Base-by-base conservation (phyloP, 2,888 invertebrate genomes). In the Phyto melanocephala region DNA sequence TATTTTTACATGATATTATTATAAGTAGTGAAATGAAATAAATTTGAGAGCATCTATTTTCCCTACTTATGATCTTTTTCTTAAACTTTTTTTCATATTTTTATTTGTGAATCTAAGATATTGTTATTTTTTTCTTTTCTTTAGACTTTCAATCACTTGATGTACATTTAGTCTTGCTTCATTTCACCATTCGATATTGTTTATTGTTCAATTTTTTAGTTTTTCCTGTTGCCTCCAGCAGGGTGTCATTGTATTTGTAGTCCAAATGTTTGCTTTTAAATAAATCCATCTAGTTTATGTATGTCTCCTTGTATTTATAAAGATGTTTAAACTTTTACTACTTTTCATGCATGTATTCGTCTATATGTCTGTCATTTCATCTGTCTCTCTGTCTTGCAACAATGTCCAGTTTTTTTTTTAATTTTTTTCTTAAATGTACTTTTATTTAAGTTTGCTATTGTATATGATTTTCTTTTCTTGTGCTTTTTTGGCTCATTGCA, bases 151-250 rank as follows among this genome's bases (percentile, higher is more conserved):
- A 82, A 81, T 82, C 78, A 80, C 68, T 80, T 79, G 78, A 81
- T 84, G 84, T 81, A 85, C 84, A 86, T 85, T 87, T 87, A 63
- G 86, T 87, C 85, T 84, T 85, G 86, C 86, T 86, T 87, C 86
- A 88, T 87, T 87, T 87, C 84, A 86, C 75, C 68, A 70, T 50
- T 65, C 50, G n/a, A 20, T 50, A 42, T 50, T 50, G 11, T 52
- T 22, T 40, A 4, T 13, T 40, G 11, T 52, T 22, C 28, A 4
- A 7, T 40, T 42, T 42, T 15, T 28, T 22, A 15, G 0, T 1
- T 60, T 3, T 24, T 24, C 24, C 60, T 52, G 50, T 8, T 68
- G 78, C 78, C 74, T 63, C 68, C 52, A 78, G 81, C 74, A 78
- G 74, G 70, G 52, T 74, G 58, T 78, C 72, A 65, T 77, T 62